phyloP scores from a whole-genome alignment of 2,113 vertebrate genomes.

The Ploceus nigricollis region DNA sequence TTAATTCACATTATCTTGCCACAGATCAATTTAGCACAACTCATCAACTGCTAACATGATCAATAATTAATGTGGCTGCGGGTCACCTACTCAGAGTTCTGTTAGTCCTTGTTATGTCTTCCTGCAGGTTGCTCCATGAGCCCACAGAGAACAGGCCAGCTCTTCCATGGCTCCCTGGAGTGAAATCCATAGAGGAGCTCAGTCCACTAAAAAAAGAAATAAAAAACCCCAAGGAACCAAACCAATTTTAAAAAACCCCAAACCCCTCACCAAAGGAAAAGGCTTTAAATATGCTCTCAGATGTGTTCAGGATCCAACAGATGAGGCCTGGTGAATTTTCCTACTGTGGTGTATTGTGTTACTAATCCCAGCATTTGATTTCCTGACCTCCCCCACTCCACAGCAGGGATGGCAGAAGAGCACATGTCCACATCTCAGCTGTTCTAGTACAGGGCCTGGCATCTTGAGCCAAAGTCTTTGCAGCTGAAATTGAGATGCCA shows the following conservation, averaged over 20 bases:
- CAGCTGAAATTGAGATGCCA: not conserved
- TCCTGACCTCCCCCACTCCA: not conserved
- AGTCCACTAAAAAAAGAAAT: not conserved
- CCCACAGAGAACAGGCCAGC: not conserved
- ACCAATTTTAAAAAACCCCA: not conserved
- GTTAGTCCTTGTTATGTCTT: not conserved
- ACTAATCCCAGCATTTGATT: not conserved
- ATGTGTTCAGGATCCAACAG: not conserved
- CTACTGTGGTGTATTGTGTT: not conserved
- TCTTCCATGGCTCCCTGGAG: not conserved
- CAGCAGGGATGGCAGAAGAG: not conserved
- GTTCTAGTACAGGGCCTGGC: not conserved
- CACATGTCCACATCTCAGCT: not conserved
- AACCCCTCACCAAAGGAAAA: not conserved
- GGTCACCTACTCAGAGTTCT: not conserved
- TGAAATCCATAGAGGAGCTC: not conserved
- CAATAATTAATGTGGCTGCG: constrained; percentile 45
- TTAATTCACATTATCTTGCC: constrained; percentile 39
- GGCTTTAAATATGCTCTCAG: not conserved
- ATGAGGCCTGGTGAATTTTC: not conserved
- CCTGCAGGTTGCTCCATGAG: not conserved
- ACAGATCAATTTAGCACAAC: constrained; percentile 31
- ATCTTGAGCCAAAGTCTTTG: not conserved
- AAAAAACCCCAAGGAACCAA: not conserved
- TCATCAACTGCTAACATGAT: constrained; percentile 15